Evolutionary conservation across 1,140 invertebrate species (phyloP).

Genomic region (Pseudachorutes palmiensis): DNA sequence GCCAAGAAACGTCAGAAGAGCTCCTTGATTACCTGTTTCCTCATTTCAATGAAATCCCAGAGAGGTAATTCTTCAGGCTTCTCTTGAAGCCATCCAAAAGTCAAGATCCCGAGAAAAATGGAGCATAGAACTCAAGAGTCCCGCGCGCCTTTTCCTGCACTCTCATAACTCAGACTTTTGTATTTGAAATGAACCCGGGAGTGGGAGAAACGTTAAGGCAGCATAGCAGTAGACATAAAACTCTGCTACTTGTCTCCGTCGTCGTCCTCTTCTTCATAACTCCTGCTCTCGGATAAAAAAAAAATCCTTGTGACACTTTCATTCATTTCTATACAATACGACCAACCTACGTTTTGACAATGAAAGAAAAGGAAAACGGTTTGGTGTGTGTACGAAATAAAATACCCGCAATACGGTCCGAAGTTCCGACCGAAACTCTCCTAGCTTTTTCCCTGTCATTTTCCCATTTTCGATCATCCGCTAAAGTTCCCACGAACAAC

Average conservation of each 20-base stretch:
- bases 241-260: background rate
- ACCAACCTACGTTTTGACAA: too few species aligned
- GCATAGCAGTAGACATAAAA: background rate
- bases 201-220: background rate
- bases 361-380: too few species aligned
- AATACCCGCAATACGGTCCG: background rate
- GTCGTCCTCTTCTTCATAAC: background rate
- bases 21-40: background rate
- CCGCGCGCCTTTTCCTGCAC: background rate
- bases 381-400: too few species aligned
- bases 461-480: background rate
- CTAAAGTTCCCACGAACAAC: background rate
- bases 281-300: background rate
- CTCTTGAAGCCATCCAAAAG: background rate
- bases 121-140: background rate
- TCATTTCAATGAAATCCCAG: background rate
- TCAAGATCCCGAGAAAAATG: background rate
- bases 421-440: too few species aligned
- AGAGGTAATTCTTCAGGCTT: background rate
- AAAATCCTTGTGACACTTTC: too few species aligned
- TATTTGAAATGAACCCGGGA: background rate
- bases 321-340: too few species aligned
- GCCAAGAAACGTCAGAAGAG: background rate
- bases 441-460: background rate
- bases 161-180: background rate